Evolutionary conservation across 1,140 invertebrate species (phyloP).

Genomic region (Caenorhabditis remanei): DNA sequence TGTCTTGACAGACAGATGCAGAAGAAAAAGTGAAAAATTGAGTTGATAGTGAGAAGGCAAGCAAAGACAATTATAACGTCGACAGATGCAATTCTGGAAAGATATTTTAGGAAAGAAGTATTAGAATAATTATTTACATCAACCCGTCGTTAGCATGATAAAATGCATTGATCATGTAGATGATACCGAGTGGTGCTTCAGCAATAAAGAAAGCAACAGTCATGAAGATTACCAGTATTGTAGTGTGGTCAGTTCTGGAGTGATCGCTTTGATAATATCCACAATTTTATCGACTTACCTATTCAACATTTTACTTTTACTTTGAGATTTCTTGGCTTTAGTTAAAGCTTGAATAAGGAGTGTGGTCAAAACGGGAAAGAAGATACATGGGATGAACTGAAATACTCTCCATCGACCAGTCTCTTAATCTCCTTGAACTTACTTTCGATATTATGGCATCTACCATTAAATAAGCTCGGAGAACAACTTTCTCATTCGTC

Average conservation of each 20-base stretch:
- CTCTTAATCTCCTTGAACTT: not conserved
- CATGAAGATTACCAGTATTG: conserved; percentile 3
- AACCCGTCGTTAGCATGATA: not conserved
- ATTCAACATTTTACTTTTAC: not conserved
- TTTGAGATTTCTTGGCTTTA: not conserved
- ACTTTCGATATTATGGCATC: not conserved
- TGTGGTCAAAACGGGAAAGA: not conserved
- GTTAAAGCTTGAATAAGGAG: not conserved
- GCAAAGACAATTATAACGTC: conserved; percentile 18
- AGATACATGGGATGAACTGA: not conserved
- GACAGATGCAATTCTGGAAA: conserved; percentile 1
- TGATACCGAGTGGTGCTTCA: conserved; percentile 20
- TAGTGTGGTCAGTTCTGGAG: conserved; percentile 3
- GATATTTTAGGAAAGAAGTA: not conserved
- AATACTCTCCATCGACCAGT: not conserved
- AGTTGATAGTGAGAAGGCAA: conserved; percentile 17
- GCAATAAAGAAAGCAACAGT: conserved; percentile 3
- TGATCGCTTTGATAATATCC: not conserved
- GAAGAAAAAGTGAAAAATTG: conserved; percentile 17
- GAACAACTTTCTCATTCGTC: not conserved
- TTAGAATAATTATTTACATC: not conserved
- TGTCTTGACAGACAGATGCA: not conserved
- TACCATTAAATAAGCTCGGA: not conserved
- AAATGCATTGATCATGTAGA: conserved; percentile 15
- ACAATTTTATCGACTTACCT: not conserved